These are phyloP conservation scores for Syndactyla subalaris DNA, from an alignment of 2,797 vertebrate genomes.

Conservation along the genomic window DNA sequence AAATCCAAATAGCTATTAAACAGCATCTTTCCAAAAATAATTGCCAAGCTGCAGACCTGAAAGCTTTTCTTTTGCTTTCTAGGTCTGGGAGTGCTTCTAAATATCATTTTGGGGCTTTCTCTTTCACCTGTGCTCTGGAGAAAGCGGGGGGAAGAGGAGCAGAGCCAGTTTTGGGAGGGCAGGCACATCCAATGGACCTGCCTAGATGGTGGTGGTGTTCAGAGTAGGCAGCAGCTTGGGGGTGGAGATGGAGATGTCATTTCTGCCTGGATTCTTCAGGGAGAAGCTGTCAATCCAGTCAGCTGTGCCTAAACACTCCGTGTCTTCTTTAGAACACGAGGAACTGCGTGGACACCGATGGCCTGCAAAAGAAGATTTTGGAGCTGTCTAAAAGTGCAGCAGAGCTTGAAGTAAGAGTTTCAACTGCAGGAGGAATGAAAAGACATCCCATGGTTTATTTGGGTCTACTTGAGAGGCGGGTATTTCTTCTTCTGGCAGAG, in stretches of 20 bases:
- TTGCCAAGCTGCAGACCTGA: not conserved
- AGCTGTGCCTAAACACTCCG: not conserved
- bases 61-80: not conserved
- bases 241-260: slow-evolving; percentile 22
- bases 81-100: not conserved
- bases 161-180: not conserved
- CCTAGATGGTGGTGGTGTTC: not conserved
- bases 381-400: slow-evolving; percentile 81
- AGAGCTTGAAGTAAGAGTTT: slow-evolving; percentile 84
- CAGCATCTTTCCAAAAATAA: not conserved
- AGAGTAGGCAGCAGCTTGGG: slow-evolving; percentile 19
- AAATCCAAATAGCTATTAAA: not conserved
- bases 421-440: not conserved
- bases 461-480: not conserved
- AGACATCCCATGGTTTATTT: not conserved
- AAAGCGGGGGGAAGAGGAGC: not conserved
- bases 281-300: slow-evolving; percentile 4
- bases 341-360: slow-evolving; percentile 80
- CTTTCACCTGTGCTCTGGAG: not conserved
- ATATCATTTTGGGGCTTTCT: not conserved
- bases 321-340: slow-evolving; percentile 82
- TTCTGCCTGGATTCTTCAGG: not conserved
- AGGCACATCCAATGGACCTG: not conserved
- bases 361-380: slow-evolving; percentile 84
- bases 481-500: not conserved